Evolutionary conservation across 2,113 vertebrate species (phyloP), one percentile per base, ranked within the genome.

Genomic region (Nothobranchius furzeri): DNA sequence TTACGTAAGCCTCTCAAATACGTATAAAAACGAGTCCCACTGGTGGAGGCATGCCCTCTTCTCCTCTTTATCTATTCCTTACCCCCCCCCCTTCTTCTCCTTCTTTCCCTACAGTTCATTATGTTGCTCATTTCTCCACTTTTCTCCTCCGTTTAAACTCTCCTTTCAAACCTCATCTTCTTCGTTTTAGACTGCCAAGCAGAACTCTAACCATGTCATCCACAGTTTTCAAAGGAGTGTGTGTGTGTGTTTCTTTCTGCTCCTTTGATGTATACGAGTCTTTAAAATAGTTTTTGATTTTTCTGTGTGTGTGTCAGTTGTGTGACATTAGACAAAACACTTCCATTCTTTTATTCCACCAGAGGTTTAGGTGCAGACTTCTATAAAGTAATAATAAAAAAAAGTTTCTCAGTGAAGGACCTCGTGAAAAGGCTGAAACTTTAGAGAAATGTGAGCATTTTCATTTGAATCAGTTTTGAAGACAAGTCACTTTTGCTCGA

Each of bases 1-100:
- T 90, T 85, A 88, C 81, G 70, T 89, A 89, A 91, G 79, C 64
- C 83, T 68, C 69, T 80, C 78, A 85, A 83, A 75, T 76, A 69
- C 71, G 62, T 76, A 79, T 74, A 69, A 78, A 80, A 83, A 78
- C 83, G 15, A 84, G 78, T 72, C 59, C 37, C 70, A 73, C 88
- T 82, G 86, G 90, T 86, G 76, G 73, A 86, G 87, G 73, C 90
- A 63, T 82, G 90, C 65, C 83, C 63, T 82, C 68, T 74, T 72
- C 59, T 79, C 60, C 70, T 77, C 46, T 77, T 30, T 3, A 71
- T 63, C 75, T 63, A 75, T 77, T 75, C 70, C 60, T 57, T 48
- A 25, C 49, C 60, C 60, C 47, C 42, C 70, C 54, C 20, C n/a
- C n/a, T n/a, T n/a, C n/a, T 20, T 20, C 20, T 68, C 60, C n/a